Percentiles rank a stretch among this genome's conserved stretches.
Conservation (phyloP, 2,113 vertebrate species). For the Ceyx margarethae region DNA sequence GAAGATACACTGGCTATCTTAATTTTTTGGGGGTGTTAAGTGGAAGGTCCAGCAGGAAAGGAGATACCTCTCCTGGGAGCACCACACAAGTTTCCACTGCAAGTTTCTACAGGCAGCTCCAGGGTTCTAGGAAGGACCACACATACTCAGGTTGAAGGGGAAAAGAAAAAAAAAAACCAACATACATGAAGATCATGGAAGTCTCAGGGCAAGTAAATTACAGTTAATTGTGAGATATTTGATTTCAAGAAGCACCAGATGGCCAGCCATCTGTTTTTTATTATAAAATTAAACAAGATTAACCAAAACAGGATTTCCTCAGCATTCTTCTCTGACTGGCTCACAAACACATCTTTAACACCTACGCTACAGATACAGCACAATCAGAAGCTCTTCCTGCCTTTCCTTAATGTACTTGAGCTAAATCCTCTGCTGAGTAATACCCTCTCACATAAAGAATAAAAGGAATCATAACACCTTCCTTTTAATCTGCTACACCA, state of each 20-base stretch:
- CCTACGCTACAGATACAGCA: conserved; percentile 32
- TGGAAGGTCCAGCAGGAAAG: background rate
- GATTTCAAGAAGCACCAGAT: conserved; percentile 68
- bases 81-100: background rate
- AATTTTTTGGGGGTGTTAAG: background rate
- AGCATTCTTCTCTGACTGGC: conserved; percentile 59
- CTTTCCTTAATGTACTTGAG: background rate
- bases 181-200: background rate
- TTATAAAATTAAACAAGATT: conserved; percentile 68
- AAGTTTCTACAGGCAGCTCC: background rate
- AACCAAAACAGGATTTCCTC: conserved; percentile 65
- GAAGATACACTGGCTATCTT: background rate
- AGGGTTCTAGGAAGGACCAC: conserved; percentile 34
- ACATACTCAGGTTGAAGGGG: conserved; percentile 21
- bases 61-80: background rate
- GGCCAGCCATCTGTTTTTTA: conserved; percentile 61
- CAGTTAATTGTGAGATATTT: conserved; percentile 66
- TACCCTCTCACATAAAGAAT: background rate
- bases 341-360: conserved; percentile 56
- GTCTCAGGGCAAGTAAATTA: conserved; percentile 65
- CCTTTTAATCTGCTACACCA: background rate
- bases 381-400: conserved; percentile 32
- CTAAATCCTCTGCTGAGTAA: background rate
- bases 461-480: background rate
- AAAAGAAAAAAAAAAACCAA: background rate